These are phyloP conservation scores for Cephus pygmeus DNA, from an alignment of 2,888 invertebrate species.

Conservation along the genomic window DNA sequence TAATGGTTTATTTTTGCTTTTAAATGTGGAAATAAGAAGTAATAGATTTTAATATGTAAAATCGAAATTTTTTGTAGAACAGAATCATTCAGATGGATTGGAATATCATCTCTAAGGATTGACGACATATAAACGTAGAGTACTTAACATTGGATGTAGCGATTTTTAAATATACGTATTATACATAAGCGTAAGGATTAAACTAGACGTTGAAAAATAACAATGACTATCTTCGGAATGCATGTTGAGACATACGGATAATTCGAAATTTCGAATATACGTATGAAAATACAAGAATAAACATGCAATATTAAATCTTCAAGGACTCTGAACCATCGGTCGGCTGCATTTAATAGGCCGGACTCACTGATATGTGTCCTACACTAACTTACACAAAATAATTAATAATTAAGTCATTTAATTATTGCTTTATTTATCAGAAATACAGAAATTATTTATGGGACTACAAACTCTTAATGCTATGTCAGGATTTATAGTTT, in stretches of 20 bases:
- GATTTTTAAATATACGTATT: not conserved
- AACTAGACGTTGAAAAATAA: not conserved
- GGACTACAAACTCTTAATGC: not conserved
- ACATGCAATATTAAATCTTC: conserved; percentile 52
- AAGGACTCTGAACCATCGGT: conserved; percentile 59
- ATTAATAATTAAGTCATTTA: not conserved
- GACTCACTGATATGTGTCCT: conserved; percentile 59
- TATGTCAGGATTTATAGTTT: not conserved
- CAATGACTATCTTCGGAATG: conserved; percentile 10
- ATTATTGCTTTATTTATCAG: not conserved
- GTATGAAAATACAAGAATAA: conserved; percentile 32
- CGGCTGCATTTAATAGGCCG: conserved; percentile 43
- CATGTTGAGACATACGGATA: conserved; percentile 47
- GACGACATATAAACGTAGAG: not conserved
- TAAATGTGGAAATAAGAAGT: too few species aligned
- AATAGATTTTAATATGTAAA: not conserved
- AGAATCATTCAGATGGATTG: not conserved
- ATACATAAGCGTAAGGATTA: not conserved
- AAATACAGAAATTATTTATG: not conserved
- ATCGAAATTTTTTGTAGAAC: not conserved
- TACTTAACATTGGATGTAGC: not conserved
- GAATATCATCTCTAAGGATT: not conserved
- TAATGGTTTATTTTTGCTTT: too few species aligned
- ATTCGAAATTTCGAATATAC: conserved; percentile 28
- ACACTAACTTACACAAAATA: conserved; percentile 31